phyloP scores from a whole-genome alignment of 2,113 vertebrate genomes.

The Ceyx cyanopectus region DNA sequence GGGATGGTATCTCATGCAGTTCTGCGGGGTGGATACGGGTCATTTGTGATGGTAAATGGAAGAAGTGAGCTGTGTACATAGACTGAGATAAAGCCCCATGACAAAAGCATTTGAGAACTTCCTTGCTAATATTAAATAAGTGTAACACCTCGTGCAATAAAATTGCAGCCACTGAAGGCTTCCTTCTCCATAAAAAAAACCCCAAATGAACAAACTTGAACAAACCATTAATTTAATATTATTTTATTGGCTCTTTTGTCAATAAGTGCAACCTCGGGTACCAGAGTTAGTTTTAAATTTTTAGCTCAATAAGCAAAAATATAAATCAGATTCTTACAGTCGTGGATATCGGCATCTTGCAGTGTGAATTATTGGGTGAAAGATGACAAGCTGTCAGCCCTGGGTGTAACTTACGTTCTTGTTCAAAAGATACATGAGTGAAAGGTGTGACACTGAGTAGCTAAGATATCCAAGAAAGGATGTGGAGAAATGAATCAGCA shows the following conservation, averaged over 20 bases:
- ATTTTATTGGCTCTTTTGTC: background rate
- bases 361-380: background rate
- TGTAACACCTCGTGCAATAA: background rate
- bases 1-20: background rate
- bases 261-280: background rate
- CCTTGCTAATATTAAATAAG: background rate
- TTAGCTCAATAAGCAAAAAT: background rate
- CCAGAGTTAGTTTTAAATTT: background rate
- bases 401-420: background rate
- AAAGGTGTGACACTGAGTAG: background rate
- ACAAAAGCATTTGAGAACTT: background rate
- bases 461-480: background rate
- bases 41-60: background rate
- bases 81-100: background rate
- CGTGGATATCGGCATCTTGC: background rate
- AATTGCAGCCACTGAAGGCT: background rate
- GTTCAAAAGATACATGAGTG: background rate
- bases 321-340: background rate
- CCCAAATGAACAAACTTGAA: background rate
- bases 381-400: background rate
- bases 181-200: background rate
- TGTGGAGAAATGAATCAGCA: slow-evolving; percentile 2
- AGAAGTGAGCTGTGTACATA: background rate
- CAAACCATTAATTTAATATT: background rate
- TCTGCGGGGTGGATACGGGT: background rate